Conservation (phyloP, 2,888 invertebrate species). For the Pristionchus maxplancki region DNA sequence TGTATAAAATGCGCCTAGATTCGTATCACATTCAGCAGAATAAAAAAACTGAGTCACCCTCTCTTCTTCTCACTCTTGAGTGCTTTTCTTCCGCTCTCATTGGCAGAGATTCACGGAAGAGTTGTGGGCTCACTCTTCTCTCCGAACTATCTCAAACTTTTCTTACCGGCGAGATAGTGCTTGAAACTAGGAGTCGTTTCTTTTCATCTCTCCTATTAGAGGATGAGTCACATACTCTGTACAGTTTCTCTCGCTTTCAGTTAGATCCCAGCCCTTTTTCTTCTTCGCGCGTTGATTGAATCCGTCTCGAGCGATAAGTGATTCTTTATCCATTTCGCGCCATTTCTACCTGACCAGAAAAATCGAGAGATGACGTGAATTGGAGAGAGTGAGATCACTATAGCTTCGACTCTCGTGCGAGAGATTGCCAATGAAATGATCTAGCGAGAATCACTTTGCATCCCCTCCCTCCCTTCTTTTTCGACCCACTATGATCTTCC, state of each 20-base stretch:
- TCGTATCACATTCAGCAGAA: background rate
- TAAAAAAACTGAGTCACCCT: background rate
- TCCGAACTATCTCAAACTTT: background rate
- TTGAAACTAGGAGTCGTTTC: background rate
- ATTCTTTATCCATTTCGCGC: background rate
- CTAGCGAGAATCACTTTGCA: background rate
- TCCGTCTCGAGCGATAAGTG: background rate
- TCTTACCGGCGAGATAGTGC: background rate
- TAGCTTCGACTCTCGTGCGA: background rate
- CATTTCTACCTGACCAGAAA: background rate
- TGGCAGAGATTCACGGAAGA: slow-evolving; percentile 13
- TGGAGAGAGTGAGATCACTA: slow-evolving; percentile 35
- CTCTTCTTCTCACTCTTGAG: slow-evolving; percentile 13
- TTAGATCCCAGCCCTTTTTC: slow-evolving; percentile 3
- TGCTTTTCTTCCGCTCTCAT: slow-evolving; percentile 27
- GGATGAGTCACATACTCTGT: background rate
- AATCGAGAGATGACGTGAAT: background rate
- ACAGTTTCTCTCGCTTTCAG: slow-evolving; percentile 5
- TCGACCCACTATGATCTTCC: background rate
- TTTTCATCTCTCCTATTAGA: background rate
- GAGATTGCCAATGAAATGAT: background rate
- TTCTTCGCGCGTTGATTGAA: background rate
- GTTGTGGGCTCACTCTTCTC: background rate
- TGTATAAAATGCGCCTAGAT: background rate
- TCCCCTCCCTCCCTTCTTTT: slow-evolving; percentile 12